These are phyloP conservation scores for Lucilia sericata DNA, from an alignment of 1,140 invertebrate species.

Conservation along the genomic window DNA sequence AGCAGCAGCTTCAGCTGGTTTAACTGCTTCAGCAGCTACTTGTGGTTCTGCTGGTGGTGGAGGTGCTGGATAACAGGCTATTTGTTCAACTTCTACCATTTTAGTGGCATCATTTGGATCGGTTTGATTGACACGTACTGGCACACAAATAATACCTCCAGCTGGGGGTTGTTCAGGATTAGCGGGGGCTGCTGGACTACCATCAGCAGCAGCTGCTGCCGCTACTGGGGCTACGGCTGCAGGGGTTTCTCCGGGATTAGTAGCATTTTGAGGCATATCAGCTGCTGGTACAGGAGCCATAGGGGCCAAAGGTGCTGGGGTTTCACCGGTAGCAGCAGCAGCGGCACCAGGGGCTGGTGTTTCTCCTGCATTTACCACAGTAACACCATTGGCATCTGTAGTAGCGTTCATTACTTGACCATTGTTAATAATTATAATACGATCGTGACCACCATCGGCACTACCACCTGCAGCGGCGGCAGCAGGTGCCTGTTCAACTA, in stretches of 20 bases:
- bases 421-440: slow-evolving; percentile 65
- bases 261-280: slow-evolving; percentile 31
- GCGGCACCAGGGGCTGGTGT: slow-evolving; percentile 55
- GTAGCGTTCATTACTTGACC: slow-evolving; percentile 56
- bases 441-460: slow-evolving; percentile 56
- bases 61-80: slow-evolving; percentile 65
- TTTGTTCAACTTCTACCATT: slow-evolving; percentile 63
- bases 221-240: slow-evolving; percentile 57
- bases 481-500: slow-evolving; percentile 52
- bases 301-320: slow-evolving; percentile 51
- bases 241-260: slow-evolving; percentile 49
- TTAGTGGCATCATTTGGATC: slow-evolving; percentile 61
- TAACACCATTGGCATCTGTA: slow-evolving; percentile 58
- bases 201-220: slow-evolving; percentile 65
- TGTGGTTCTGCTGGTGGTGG: slow-evolving; percentile 50
- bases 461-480: slow-evolving; percentile 51
- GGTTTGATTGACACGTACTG: slow-evolving; percentile 63
- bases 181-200: slow-evolving; percentile 47
- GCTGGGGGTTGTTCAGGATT: slow-evolving; percentile 52
- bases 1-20: slow-evolving; percentile 50
- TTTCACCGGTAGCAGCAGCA: slow-evolving; percentile 68
- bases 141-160: slow-evolving; percentile 64
- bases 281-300: slow-evolving; percentile 55
- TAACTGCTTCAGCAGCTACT: not conserved
- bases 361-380: slow-evolving; percentile 56